Percentiles rank a stretch among this genome's conserved stretches.
phyloP scores from a whole-genome alignment of 2,797 vertebrate genomes.

The Enteromius mattozi region DNA sequence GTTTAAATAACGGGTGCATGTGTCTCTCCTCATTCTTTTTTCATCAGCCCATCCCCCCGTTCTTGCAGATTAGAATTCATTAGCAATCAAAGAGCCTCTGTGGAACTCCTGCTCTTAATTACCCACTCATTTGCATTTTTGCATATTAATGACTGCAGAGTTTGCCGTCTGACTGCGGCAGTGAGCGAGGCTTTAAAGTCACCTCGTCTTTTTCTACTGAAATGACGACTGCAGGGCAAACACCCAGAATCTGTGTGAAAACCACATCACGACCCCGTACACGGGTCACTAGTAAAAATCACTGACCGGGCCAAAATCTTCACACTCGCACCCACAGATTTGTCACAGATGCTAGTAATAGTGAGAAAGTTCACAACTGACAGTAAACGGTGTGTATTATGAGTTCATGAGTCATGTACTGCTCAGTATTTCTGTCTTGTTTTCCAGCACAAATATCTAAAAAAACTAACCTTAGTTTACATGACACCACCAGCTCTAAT shows the following conservation, averaged over 20 bases:
- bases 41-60: slow-evolving; percentile 76
- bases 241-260: slow-evolving; percentile 29
- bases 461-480: background rate
- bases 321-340: background rate
- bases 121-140: slow-evolving; percentile 95
- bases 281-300: background rate
- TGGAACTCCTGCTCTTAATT: slow-evolving; percentile 89
- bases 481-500: background rate
- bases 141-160: slow-evolving; percentile 94
- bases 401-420: background rate
- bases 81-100: slow-evolving; percentile 87
- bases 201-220: slow-evolving; percentile 59
- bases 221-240: slow-evolving; percentile 30
- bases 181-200: slow-evolving; percentile 65
- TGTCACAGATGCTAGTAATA: background rate
- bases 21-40: slow-evolving; percentile 65
- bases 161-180: slow-evolving; percentile 82
- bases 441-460: background rate
- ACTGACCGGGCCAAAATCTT: background rate
- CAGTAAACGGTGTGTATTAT: background rate
- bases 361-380: background rate
- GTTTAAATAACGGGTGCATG: slow-evolving; percentile 58
- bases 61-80: slow-evolving; percentile 85
- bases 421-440: background rate
- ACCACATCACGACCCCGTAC: slow-evolving; percentile 2